phyloP scores from a whole-genome alignment of 2,797 vertebrate species.

The Champsocephalus esox region DNA sequence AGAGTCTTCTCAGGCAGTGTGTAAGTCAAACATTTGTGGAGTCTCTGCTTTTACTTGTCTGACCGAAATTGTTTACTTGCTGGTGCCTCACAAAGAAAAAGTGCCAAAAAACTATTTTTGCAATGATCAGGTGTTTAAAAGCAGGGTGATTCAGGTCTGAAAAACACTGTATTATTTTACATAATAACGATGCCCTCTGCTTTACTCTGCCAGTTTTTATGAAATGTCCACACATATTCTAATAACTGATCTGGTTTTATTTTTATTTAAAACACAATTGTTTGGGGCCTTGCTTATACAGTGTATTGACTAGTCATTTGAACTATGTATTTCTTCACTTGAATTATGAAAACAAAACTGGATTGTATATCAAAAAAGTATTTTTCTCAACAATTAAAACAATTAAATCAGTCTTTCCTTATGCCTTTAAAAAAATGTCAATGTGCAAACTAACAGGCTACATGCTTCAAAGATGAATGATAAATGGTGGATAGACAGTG shows the following conservation, averaged over 20 bases:
- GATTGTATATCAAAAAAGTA: neutral
- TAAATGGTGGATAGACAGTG: conserved; percentile 1
- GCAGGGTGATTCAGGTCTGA: conserved; percentile 19
- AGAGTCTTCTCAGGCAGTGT: conserved; percentile 12
- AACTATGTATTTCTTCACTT: conserved; percentile 36
- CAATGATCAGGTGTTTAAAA: conserved; percentile 26
- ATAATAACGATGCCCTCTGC: conserved; percentile 4
- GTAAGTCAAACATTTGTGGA: conserved; percentile 21
- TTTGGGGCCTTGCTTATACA: neutral
- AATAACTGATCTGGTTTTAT: conserved; percentile 11
- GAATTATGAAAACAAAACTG: conserved; percentile 12
- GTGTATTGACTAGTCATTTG: conserved; percentile 15
- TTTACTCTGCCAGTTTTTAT: conserved; percentile 18
- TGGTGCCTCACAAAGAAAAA: conserved; percentile 71
- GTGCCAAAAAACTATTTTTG: conserved; percentile 56
- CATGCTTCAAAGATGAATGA: conserved; percentile 23
- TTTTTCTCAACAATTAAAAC: conserved; percentile 20
- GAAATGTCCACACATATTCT: conserved; percentile 13
- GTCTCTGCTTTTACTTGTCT: conserved; percentile 45
- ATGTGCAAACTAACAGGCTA: conserved; percentile 8
- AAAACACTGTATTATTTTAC: conserved; percentile 23
- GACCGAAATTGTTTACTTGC: conserved; percentile 72
- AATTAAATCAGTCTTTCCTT: neutral
- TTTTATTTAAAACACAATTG: conserved; percentile 9
- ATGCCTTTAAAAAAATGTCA: neutral